Evolutionary conservation across 1,140 invertebrate species (phyloP).

Genomic region (Sminthurides bifidus): DNA sequence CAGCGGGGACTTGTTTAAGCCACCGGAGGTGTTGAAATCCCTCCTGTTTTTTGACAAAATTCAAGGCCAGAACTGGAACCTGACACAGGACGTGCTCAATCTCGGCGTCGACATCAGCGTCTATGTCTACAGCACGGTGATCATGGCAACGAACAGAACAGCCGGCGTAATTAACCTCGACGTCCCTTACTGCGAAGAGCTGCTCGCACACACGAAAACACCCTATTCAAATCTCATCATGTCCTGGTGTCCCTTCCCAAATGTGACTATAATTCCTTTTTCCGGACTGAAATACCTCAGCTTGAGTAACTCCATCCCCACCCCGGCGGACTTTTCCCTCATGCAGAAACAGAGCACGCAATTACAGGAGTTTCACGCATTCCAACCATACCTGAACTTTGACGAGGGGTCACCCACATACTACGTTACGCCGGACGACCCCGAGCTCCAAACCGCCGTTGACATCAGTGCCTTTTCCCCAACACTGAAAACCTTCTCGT

Average conservation of each 20-base stretch:
- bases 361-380: neutral
- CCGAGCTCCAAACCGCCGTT: neutral
- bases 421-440: neutral
- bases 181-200: conserved; percentile 6
- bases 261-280: neutral
- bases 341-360: neutral
- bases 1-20: conserved; percentile 13
- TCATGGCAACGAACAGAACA: conserved; percentile 9
- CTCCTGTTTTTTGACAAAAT: conserved; percentile 16
- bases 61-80: conserved; percentile 5
- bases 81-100: conserved; percentile 9
- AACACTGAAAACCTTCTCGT: neutral
- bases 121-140: conserved; percentile 5
- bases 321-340: neutral
- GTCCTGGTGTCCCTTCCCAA: conserved; percentile 7
- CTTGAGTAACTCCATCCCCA: neutral
- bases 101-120: conserved; percentile 6
- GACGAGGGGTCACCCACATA: neutral
- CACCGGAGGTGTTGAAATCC: neutral
- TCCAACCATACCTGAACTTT: neutral
- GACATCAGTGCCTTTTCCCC: neutral
- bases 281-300: conserved; percentile 8
- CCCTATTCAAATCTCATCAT: conserved; percentile 1
- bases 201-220: neutral
- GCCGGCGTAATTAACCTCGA: conserved; percentile 10